phyloP scores from a whole-genome alignment of 2,888 invertebrate species.

The Clunio marinus region DNA sequence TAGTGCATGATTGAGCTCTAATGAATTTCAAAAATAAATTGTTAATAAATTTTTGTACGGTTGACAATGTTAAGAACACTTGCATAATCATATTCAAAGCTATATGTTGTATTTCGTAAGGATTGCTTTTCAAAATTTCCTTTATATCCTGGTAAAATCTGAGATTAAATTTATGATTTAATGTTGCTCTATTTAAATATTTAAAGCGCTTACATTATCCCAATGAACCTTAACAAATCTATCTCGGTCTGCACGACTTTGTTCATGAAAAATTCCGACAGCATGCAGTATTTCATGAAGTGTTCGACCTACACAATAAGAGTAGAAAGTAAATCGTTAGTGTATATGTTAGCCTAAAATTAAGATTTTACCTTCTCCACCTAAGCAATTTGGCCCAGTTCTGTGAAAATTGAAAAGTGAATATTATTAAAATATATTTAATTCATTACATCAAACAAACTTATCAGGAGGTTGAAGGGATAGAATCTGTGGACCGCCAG shows the following conservation, averaged over 20 bases:
- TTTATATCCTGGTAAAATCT: slow-evolving; percentile 54
- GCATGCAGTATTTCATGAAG: slow-evolving; percentile 78
- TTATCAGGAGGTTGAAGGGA: slow-evolving; percentile 63
- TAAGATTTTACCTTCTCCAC: slow-evolving; percentile 40
- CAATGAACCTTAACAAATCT: slow-evolving; percentile 63
- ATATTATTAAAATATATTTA: too few species aligned
- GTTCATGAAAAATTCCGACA: slow-evolving; percentile 78
- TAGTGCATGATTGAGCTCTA: slow-evolving; percentile 74
- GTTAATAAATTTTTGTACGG: not conserved
- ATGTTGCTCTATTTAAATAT: slow-evolving; percentile 45
- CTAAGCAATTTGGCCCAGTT: slow-evolving; percentile 61
- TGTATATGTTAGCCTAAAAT: not conserved
- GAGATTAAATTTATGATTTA: not conserved
- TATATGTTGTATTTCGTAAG: slow-evolving; percentile 60
- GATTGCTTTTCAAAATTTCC: slow-evolving; percentile 64
- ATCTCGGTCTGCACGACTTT: slow-evolving; percentile 70
- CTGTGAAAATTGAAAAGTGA: too few species aligned
- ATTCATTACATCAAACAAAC: too few species aligned
- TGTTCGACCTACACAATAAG: slow-evolving; percentile 59
- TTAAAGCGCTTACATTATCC: slow-evolving; percentile 63
- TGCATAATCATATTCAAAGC: slow-evolving; percentile 67
- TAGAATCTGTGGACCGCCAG: slow-evolving; percentile 69
- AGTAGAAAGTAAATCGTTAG: too few species aligned
- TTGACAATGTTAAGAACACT: not conserved
- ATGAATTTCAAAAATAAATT: not conserved